These are phyloP conservation scores for Meriones psammophilus DNA, from an alignment of 2,797 vertebrate genomes.

Conservation along the genomic window DNA sequence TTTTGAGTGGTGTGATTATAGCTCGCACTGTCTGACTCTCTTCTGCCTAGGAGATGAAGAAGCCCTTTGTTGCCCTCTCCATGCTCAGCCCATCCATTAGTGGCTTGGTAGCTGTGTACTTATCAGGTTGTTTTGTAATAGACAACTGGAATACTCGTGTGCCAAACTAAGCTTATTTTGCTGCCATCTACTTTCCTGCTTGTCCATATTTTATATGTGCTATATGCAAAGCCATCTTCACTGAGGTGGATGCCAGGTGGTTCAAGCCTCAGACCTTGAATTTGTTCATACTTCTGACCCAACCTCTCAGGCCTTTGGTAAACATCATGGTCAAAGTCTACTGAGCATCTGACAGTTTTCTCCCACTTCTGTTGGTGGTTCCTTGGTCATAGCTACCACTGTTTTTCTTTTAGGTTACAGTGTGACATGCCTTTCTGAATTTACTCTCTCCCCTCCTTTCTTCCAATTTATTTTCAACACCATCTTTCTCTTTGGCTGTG, in stretches of 20 bases:
- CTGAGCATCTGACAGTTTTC: neutral
- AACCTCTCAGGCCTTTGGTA: conserved; percentile 5
- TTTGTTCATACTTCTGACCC: neutral
- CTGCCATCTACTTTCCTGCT: no score
- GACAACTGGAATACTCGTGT: neutral
- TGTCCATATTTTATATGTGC: neutral
- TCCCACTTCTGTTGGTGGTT: neutral
- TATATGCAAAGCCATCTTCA: neutral
- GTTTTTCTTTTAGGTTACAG: conserved; percentile 24
- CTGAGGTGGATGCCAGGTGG: neutral
- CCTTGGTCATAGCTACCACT: neutral
- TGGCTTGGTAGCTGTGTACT: neutral
- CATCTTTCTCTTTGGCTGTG: neutral
- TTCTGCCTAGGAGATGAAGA: no score
- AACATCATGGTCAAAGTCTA: neutral
- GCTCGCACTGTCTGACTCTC: neutral
- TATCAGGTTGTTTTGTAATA: conserved; percentile 27
- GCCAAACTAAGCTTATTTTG: neutral
- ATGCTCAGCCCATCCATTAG: neutral
- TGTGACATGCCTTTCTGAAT: neutral
- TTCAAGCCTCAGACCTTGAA: neutral
- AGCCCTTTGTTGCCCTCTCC: neutral
- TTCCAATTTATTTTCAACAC: neutral
- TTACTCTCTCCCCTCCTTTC: neutral
- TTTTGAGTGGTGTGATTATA: no score